Evolutionary conservation across 2,888 invertebrate genomes (phyloP), one percentile per base, ranked within the genome.

Genomic region (Lymantria dispar): DNA sequence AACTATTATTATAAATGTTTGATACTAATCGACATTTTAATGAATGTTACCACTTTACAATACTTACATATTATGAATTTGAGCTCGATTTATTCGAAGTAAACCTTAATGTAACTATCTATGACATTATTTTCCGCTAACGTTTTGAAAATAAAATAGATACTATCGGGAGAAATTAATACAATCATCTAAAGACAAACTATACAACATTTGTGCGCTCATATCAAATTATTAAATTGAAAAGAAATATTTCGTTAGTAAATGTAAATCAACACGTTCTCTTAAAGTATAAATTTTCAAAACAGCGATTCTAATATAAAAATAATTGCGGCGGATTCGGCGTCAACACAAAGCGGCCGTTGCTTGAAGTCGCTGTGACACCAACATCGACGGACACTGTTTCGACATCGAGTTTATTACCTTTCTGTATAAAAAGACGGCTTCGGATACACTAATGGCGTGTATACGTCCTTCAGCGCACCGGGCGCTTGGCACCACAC

Each of bases 201-300:
- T 88, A 80, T 90, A 87, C 86, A 89, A 83, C 81, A 81, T 85
- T 85, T 90, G 91, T 89, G 91, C 91, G 90, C 85, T 88, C 85
- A 69, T 86, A 80, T 85, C 73, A 87, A 88, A 86, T 79, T 73
- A 88, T 82, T 72, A 74, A 1, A 78, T 77, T 78, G 72, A 76
- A 83, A 84, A 79, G 65, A 74, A 85, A 80, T 62, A 60, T 66
- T 66, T 64, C 71, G 76, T 65, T 78, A 76, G 74, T 76, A 73
- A 72, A 79, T 82, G 79, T 74, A 87, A 79, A 81, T 76, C 53
- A 77, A 76, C 5, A 3, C 69, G 70, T 65, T 72, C 74, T 78
- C 78, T 78, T 81, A 82, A 76, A 76, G 71, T 76, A 76, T 78
- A 79, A 73, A 83, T 64, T 76, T 75, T 54, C 60, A 62, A 63